A percentile compares a stretch with the other conserved stretches of the same genome.
phyloP scores from a whole-genome alignment of 2,797 vertebrate species.

The Cygnus olor region DNA sequence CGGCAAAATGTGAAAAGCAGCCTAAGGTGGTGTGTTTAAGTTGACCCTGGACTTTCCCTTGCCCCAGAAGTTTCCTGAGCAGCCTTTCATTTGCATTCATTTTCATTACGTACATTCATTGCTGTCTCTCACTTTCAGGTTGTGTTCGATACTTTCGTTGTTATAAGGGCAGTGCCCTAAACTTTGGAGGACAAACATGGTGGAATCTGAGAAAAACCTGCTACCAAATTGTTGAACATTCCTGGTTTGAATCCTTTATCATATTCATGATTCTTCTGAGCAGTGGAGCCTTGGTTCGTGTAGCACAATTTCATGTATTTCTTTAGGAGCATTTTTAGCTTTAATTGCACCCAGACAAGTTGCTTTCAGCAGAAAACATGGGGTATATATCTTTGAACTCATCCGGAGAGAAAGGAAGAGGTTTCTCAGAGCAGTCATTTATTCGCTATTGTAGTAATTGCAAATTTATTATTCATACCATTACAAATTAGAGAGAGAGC shows the following conservation, averaged over 20 bases:
- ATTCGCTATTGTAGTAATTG: not conserved
- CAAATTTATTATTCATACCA: not conserved
- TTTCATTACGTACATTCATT: not conserved
- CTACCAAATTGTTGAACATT: conserved; percentile 93
- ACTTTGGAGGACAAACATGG: conserved; percentile 80
- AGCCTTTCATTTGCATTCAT: accelerated
- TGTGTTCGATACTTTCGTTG: conserved; percentile 80
- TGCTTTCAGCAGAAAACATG: not conserved
- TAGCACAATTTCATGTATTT: not conserved
- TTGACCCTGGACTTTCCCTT: not conserved
- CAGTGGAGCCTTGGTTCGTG: conserved; percentile 89
- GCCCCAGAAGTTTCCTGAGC: not conserved
- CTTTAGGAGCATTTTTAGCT: not conserved
- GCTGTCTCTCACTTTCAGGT: conserved; percentile 73
- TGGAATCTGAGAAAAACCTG: conserved; percentile 92
- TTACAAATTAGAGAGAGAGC: not conserved
- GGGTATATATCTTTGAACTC: not conserved
- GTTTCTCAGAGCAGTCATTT: not conserved
- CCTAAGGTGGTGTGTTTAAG: accelerated
- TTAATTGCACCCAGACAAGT: not conserved
- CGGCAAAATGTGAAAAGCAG: not conserved
- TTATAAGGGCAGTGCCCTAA: conserved; percentile 73
- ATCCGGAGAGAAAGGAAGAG: not conserved
- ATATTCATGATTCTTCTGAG: conserved; percentile 98
- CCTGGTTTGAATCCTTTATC: conserved; percentile 97